Evolutionary conservation across 2,888 invertebrate genomes (phyloP), one percentile per base, ranked within the genome.

Genomic region (Ophion ventricosus): DNA sequence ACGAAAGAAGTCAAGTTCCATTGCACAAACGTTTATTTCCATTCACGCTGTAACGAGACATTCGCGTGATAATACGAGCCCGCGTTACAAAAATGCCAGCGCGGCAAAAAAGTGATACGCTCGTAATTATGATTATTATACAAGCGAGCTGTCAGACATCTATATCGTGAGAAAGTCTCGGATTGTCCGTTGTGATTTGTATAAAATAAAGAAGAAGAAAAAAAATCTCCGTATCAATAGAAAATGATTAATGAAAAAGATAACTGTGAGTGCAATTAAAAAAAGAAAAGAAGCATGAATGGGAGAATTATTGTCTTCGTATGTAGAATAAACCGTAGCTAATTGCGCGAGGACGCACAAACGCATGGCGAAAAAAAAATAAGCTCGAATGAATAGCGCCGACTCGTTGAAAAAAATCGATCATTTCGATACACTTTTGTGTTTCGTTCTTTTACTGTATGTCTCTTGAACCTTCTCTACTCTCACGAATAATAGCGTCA

Each of bases 351-450:
- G 1, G 40, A 4, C 43, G 59, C 59, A 29, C 20, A 5, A 72
- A 75, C 75, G 49, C 25, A 29, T 10, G 11, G 5, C 35, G 35
- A 10, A 29, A 23, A 4, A 64, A 54, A 29, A 67, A n/a, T n/a
- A n/a, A 61, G 67, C 57, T 14, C 23, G 59, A 67, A 40, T 11
- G 3, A 56, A 67, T 64, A 79, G 79, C 79, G 79, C 83, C 74
- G 69, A 75, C 74, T 64, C 63, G 79, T 72, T 64, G 26, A 75
- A 64, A 64, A 64, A 75, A 79, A 80, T 83, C 75, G 70, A 83
- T 83, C 75, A 63, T n/a, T 74, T 78, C 63, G 26, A 29, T 40
- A 57, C 64, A 74, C 74, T 63, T 74, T 74, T 49, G 63, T 61
- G 14, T 67, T 57, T 20, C 3, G 11, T 26, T n/a, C 49, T 23